Base-by-base conservation (phyloP, 1,140 invertebrate genomes). In the Protaetia brevitarsis region DNA sequence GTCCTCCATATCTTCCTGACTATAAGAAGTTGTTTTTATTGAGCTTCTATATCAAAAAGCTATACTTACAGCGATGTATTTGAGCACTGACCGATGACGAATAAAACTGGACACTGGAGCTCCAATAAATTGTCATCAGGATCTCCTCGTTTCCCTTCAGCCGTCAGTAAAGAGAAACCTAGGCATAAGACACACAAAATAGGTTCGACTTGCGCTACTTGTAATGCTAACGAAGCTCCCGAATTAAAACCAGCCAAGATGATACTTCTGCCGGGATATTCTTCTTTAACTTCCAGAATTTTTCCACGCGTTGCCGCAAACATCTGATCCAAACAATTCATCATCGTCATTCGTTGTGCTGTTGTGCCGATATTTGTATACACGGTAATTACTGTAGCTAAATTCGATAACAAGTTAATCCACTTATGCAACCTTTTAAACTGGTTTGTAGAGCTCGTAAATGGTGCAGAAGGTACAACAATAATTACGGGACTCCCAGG, bases 1-100 rank as follows among this genome's bases (percentile, higher is more conserved):
- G 60, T 90, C 86, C 76, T 95, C 92, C 62, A 95, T 81, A 74
- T 91, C 89, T 71, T 93, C 90, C 29, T 87, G 78, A 21, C 85
- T 86, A 58, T 78, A 73, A 80, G 45, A 77, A 61, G 67, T 58
- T 61, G 36, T 34, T 19, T 10, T 19, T 63, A n/a, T 36, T 10
- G 4, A 30, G 30, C 10, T 13, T 19, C n/a, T 6, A 10, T 28
- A 28, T 28, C n/a, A 58, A 16, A 10, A 7, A 16, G 29, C 6
- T 58, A 13, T 58, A 72, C 77, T 76, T 73, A 78, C 76, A 72
- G 70, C 10, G 82, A 61, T 76, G 75, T 78, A 60, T 81, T 83
- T 0, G 91, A 84, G 76, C 89, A 86, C 74, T 94, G 89, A 2
- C 93, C 93, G 68, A 93, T 86, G 0, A 94, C 83, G 80, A 94